Evolutionary conservation across 1,140 invertebrate genomes (phyloP).

Genomic region (Drosophila kikkawai): DNA sequence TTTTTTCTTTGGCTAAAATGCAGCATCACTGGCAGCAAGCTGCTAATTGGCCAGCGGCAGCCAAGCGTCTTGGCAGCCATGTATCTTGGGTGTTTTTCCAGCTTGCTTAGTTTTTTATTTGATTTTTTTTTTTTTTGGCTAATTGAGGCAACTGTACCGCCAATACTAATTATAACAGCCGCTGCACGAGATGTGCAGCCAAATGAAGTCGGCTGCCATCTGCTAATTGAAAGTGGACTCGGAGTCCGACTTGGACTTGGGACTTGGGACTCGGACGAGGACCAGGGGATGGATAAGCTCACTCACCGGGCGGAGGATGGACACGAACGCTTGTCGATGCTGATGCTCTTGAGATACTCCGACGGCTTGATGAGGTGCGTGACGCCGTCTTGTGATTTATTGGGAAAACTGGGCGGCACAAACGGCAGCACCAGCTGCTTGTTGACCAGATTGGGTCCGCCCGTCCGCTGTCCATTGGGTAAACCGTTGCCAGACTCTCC

Average conservation of each 20-base stretch:
- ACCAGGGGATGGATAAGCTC: neutral
- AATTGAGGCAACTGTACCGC: constrained; percentile 70
- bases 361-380: constrained; percentile 95
- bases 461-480: constrained; percentile 61
- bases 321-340: constrained; percentile 87
- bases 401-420: constrained; percentile 94
- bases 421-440: constrained; percentile 94
- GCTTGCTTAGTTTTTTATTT: neutral
- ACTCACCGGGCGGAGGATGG: constrained; percentile 86
- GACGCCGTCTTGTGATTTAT: constrained; percentile 87
- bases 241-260: neutral
- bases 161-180: constrained; percentile 68
- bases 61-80: constrained; percentile 33
- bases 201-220: constrained; percentile 54
- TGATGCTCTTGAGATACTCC: constrained; percentile 94
- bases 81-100: constrained; percentile 19
- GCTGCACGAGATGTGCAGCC: constrained; percentile 68
- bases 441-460: constrained; percentile 89
- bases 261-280: neutral
- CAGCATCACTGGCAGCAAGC: constrained; percentile 29
- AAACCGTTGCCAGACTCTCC: constrained; percentile 30
- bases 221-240: constrained; percentile 42
- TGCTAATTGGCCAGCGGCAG: constrained; percentile 57
- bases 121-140: constrained; percentile 31
- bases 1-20: no score